Conservation (phyloP, 2,797 vertebrate genomes). For the Microctenopoma steveboyesi region DNA sequence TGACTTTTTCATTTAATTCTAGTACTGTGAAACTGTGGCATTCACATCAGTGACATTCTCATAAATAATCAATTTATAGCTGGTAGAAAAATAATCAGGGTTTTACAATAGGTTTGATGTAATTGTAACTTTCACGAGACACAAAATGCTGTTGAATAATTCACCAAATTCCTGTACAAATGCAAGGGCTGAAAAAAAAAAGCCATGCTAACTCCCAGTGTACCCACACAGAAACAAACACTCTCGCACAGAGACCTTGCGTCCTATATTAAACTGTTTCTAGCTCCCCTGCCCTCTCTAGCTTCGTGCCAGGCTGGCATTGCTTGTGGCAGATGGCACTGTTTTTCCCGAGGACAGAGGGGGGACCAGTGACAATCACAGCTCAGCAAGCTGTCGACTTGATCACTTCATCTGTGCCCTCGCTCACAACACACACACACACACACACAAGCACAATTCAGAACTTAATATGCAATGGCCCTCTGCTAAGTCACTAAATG, state of each 20-base stretch:
- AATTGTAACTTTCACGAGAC: background rate
- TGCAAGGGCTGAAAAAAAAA: background rate
- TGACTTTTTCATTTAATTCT: background rate
- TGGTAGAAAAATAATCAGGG: background rate
- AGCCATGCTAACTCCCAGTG: conserved; percentile 9
- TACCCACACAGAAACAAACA: conserved; percentile 32
- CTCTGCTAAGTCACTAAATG: conserved; percentile 69
- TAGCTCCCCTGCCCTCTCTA: conserved; percentile 63
- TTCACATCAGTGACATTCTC: too few species aligned
- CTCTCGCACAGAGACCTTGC: conserved; percentile 52
- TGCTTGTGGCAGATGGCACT: conserved; percentile 78
- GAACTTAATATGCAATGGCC: conserved; percentile 42
- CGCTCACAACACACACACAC: conserved; percentile 46
- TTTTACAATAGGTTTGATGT: background rate
- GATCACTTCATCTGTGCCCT: conserved; percentile 80
- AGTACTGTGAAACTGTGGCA: background rate
- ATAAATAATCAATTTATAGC: background rate
- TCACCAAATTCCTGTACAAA: background rate
- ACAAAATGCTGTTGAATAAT: conserved; percentile 3
- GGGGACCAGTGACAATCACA: conserved; percentile 79
- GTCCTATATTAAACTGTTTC: conserved; percentile 55
- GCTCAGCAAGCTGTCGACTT: conserved; percentile 78
- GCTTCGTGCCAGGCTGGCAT: conserved; percentile 76
- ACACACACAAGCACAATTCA: conserved; percentile 35
- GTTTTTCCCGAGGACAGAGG: conserved; percentile 70